These are phyloP conservation scores for Lithophane leautieri DNA, from an alignment of 2,888 invertebrate genomes.

Conservation along the genomic window DNA sequence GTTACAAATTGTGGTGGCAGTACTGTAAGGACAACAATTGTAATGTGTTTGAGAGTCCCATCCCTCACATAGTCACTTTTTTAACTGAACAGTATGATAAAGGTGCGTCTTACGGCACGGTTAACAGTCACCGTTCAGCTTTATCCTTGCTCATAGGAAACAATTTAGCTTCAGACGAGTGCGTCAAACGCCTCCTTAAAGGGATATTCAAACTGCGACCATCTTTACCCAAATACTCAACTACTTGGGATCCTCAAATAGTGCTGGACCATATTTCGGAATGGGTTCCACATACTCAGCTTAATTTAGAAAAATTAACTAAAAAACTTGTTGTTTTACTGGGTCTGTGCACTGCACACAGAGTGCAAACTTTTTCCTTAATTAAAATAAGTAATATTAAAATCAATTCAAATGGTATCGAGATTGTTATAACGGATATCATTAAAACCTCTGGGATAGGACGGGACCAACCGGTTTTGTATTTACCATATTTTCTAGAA, in stretches of 20 bases:
- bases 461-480: conserved; percentile 42
- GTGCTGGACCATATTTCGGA: not conserved
- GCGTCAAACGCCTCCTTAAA: conserved; percentile 15
- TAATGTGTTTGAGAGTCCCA: too few relatives aligned
- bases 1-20: too few relatives aligned
- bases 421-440: conserved; percentile 33
- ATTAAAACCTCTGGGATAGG: conserved; percentile 54
- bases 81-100: too few relatives aligned
- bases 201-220: conserved; percentile 11
- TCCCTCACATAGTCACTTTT: too few relatives aligned
- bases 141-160: too few relatives aligned
- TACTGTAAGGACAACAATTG: too few relatives aligned
- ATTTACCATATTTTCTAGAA: conserved; percentile 43
- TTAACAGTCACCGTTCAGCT: too few relatives aligned
- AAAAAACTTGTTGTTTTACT: conserved; percentile 24
- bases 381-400: not conserved
- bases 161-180: not conserved
- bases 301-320: conserved; percentile 20
- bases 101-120: too few relatives aligned
- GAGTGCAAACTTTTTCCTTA: not conserved
- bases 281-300: not conserved
- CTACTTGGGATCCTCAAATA: not conserved
- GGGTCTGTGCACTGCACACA: not conserved
- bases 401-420: not conserved
- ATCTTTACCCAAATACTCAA: not conserved